Conservation (phyloP, 2,888 invertebrate genomes). For the Drosophila kambysellisi region DNA sequence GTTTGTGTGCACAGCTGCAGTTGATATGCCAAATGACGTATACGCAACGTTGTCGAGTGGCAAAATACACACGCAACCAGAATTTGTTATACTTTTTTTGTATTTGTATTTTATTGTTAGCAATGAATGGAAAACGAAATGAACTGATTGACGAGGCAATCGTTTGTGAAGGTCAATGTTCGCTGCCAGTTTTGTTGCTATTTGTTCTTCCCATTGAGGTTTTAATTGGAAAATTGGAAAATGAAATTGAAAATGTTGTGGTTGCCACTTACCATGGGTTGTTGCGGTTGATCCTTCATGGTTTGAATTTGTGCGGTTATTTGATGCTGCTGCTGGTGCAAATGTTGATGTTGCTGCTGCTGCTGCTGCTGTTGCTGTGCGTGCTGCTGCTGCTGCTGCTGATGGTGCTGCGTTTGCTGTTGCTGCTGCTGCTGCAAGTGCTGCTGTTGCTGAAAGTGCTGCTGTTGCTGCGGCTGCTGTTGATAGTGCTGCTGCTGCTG, state of each 20-base stretch:
- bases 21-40: constrained; percentile 60
- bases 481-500: constrained; percentile 66
- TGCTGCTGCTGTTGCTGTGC: constrained; percentile 74
- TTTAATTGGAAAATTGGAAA: constrained; percentile 45
- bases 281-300: constrained; percentile 86
- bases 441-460: constrained; percentile 67
- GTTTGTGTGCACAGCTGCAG: constrained; percentile 61
- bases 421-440: constrained; percentile 78
- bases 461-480: constrained; percentile 66
- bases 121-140: constrained; percentile 51
- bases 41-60: constrained; percentile 60
- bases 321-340: constrained; percentile 83
- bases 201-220: constrained; percentile 12
- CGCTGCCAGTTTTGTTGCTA: constrained; percentile 22
- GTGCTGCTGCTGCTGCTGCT: constrained; percentile 67
- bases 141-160: constrained; percentile 49
- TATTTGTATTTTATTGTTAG: constrained; percentile 10
- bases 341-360: constrained; percentile 79
- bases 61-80: constrained; percentile 25
- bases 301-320: constrained; percentile 85
- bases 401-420: constrained; percentile 84
- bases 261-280: constrained; percentile 84
- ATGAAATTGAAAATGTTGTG: constrained; percentile 9
- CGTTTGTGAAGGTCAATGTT: constrained; percentile 66
- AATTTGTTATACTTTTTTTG: constrained; percentile 32